Evolutionary conservation across 2,113 vertebrate species (phyloP).

Genomic region (Nibea coibor): DNA sequence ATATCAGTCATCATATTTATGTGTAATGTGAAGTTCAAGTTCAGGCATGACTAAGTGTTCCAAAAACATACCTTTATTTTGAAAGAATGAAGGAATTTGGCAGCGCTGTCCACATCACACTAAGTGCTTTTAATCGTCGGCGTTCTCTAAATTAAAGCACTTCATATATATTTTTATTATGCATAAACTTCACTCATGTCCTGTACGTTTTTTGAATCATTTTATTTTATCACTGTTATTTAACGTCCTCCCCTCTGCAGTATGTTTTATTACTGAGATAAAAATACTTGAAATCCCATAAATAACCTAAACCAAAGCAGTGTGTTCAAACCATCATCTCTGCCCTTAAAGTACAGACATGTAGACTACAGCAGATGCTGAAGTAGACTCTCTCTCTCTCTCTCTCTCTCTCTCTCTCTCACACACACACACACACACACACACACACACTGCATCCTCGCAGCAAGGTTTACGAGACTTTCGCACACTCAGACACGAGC

Average conservation of each 20-base stretch:
- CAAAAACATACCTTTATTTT: background rate
- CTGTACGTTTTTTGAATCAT: slow-evolving; percentile 16
- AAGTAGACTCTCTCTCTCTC: slow-evolving; percentile 21
- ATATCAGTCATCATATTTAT: background rate
- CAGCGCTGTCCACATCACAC: background rate
- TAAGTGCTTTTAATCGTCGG: background rate
- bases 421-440: slow-evolving; percentile 17
- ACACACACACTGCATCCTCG: slow-evolving; percentile 4
- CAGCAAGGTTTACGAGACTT: slow-evolving; percentile 13
- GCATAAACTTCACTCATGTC: slow-evolving; percentile 21
- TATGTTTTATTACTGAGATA: slow-evolving; percentile 50
- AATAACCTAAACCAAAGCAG: slow-evolving; percentile 45
- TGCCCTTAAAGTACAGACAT: slow-evolving; percentile 24
- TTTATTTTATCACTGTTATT: slow-evolving; percentile 33
- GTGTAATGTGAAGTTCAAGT: slow-evolving; percentile 1
- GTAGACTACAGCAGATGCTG: slow-evolving; percentile 43
- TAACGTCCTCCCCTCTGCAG: slow-evolving; percentile 7
- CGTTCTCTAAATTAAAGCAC: background rate
- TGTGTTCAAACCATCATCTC: slow-evolving; percentile 44
- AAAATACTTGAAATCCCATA: slow-evolving; percentile 48
- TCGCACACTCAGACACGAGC: slow-evolving; percentile 8
- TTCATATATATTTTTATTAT: slow-evolving; percentile 28
- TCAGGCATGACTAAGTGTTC: background rate
- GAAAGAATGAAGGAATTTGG: background rate
- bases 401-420: background rate